phyloP scores from a whole-genome alignment of 2,113 vertebrate species.

The Equus quagga region DNA sequence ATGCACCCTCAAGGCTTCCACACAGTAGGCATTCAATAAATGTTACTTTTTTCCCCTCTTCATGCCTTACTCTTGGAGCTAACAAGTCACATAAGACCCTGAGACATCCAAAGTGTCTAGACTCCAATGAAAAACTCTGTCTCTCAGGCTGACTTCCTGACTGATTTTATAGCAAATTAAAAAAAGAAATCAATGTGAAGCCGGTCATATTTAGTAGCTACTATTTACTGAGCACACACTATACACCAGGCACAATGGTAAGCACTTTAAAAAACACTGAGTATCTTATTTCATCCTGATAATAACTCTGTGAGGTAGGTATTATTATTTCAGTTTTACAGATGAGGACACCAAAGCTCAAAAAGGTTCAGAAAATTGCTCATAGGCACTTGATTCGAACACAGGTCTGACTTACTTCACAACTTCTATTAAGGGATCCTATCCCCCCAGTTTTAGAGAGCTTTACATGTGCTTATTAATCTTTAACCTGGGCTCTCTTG shows the following conservation, averaged over 20 bases:
- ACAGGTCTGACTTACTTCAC: not conserved
- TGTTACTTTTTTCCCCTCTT: not conserved
- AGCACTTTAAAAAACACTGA: slow-evolving; percentile 32
- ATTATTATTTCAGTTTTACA: slow-evolving; percentile 20
- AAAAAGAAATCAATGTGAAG: not conserved
- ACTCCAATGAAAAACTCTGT: not conserved
- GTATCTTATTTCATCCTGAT: slow-evolving; percentile 58
- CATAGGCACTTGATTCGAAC: not conserved
- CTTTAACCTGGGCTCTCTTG: not conserved
- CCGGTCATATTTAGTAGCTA: slow-evolving; percentile 28
- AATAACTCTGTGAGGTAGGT: not conserved
- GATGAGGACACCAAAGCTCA: slow-evolving; percentile 50
- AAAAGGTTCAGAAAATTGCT: not conserved
- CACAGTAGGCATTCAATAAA: not conserved
- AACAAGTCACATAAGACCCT: not conserved
- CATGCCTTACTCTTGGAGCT: not conserved
- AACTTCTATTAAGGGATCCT: not conserved
- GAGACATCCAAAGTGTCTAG: not conserved
- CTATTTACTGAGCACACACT: slow-evolving; percentile 44
- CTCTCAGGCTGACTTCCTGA: not conserved
- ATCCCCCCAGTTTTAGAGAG: not conserved
- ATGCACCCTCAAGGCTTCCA: not conserved
- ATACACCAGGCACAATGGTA: not conserved
- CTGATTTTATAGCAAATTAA: slow-evolving; percentile 34
- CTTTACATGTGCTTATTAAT: not conserved